Conservation (phyloP, 1,140 invertebrate genomes). For the Drosophila nasuta region DNA sequence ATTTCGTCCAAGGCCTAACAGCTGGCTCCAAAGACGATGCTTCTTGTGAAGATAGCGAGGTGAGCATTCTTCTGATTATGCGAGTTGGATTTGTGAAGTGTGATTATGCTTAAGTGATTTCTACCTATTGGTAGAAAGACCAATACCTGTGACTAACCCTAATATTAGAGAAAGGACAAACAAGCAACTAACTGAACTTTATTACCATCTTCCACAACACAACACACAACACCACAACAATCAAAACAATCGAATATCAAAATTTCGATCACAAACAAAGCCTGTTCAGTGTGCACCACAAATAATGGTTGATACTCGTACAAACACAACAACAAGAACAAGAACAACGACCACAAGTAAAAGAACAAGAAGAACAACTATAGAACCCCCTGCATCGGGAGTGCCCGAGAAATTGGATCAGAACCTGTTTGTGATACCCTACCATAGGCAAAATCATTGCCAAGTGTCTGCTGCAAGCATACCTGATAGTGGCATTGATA, state of each 20-base stretch:
- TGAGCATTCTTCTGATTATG: constrained; percentile 31
- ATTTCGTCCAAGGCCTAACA: constrained; percentile 76
- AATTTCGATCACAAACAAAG: constrained; percentile 39
- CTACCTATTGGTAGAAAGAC: constrained; percentile 13
- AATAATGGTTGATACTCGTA: constrained; percentile 33
- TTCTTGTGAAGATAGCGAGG: constrained; percentile 79
- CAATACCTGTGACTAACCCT: constrained; percentile 52
- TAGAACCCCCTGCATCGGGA: constrained; percentile 42
- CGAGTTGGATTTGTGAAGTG: neutral
- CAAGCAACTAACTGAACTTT: constrained; percentile 72
- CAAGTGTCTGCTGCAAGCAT: constrained; percentile 45
- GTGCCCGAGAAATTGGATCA: constrained; percentile 63
- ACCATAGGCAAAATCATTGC: constrained; percentile 64
- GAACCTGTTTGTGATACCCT: constrained; percentile 73
- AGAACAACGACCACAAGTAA: constrained; percentile 39
- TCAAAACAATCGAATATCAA: constrained; percentile 44
- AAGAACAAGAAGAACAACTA: constrained; percentile 30
- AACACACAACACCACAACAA: constrained; percentile 48
- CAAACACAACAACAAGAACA: constrained; percentile 39
- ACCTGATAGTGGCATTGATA: constrained; percentile 47
- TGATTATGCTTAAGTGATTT: constrained; percentile 1
- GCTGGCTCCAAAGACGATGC: constrained; percentile 60
- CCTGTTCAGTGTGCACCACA: constrained; percentile 58
- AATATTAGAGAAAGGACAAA: constrained; percentile 38
- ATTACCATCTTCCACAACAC: constrained; percentile 77